Percentiles rank a stretch among this genome's conserved stretches.
Conservation (phyloP, 2,113 vertebrate genomes). For the Lichenostomus cassidix region DNA sequence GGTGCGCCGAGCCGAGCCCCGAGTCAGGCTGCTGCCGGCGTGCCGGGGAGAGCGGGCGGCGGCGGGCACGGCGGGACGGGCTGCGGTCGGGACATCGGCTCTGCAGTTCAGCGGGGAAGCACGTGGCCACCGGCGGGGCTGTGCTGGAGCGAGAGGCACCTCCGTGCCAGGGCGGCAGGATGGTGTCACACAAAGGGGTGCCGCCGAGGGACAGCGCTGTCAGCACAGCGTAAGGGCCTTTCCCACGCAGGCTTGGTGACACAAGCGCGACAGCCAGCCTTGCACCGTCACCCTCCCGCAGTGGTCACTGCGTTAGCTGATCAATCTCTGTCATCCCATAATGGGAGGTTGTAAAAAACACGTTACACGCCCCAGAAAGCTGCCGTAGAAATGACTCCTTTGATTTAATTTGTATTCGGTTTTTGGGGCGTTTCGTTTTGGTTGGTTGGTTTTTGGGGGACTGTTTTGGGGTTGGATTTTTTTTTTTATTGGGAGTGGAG, state of each 20-base stretch:
- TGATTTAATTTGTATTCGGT: background rate
- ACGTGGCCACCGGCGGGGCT: background rate
- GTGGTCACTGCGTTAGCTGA: background rate
- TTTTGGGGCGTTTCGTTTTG: background rate
- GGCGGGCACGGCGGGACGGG: background rate
- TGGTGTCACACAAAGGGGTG: background rate
- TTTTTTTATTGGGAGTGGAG: too few species aligned
- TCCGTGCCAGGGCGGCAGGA: background rate
- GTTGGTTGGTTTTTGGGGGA: background rate
- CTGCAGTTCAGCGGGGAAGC: background rate
- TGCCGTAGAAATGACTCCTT: background rate
- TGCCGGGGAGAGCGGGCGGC: background rate
- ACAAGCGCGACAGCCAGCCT: fast-evolving
- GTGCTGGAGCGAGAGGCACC: background rate
- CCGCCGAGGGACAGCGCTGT: background rate
- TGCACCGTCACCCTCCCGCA: background rate
- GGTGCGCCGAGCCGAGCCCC: background rate
- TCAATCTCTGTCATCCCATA: background rate
- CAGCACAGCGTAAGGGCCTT: background rate
- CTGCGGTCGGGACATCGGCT: background rate
- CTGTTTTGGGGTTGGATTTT: too few species aligned
- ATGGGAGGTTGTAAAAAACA: background rate
- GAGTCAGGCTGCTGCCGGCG: background rate
- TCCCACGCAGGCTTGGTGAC: background rate
- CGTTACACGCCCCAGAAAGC: background rate